Percentiles rank a stretch among this genome's conserved stretches.
Evolutionary conservation across 2,797 vertebrate genomes (phyloP).

Genomic region (Hippocampus kuda): DNA sequence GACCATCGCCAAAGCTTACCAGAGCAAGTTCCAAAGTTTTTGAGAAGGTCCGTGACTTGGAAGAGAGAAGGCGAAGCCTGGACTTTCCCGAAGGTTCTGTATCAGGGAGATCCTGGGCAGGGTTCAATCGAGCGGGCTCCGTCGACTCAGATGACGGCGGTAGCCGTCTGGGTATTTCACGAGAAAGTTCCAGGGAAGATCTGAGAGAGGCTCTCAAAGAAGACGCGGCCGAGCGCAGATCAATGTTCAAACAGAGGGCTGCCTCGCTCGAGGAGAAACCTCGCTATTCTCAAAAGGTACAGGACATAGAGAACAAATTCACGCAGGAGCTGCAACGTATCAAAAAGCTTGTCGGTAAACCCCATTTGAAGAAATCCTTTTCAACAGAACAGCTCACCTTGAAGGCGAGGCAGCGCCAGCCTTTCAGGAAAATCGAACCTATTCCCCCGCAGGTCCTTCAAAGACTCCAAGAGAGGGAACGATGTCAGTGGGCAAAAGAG

Average conservation of each 20-base stretch:
- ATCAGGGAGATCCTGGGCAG: slow-evolving; percentile 75
- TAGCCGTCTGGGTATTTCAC: slow-evolving; percentile 72
- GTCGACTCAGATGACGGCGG: slow-evolving; percentile 80
- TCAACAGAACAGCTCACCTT: slow-evolving; percentile 71
- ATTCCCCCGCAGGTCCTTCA: slow-evolving; percentile 73
- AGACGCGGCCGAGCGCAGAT: slow-evolving; percentile 77
- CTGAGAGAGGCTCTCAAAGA: slow-evolving; percentile 71
- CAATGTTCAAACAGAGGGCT: slow-evolving; percentile 83
- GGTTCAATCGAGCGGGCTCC: slow-evolving; percentile 81
- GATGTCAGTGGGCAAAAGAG: slow-evolving; percentile 63
- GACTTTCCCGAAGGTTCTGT: slow-evolving; percentile 85
- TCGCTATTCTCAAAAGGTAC: slow-evolving; percentile 77
- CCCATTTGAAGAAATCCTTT: slow-evolving; percentile 87
- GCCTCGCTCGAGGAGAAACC: slow-evolving; percentile 88
- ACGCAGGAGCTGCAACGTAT: slow-evolving; percentile 89
- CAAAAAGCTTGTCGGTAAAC: slow-evolving; percentile 85
- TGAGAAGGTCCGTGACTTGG: slow-evolving; percentile 84
- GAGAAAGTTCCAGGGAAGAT: slow-evolving; percentile 79
- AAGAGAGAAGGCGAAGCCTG: slow-evolving; percentile 83
- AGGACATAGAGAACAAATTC: slow-evolving; percentile 90
- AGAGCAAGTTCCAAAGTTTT: slow-evolving; percentile 87
- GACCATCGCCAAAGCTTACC: slow-evolving; percentile 84
- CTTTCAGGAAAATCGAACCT: slow-evolving; percentile 63
- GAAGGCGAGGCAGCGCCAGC: slow-evolving; percentile 65
- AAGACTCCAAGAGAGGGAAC: slow-evolving; percentile 71